A percentile compares a stretch with the other conserved stretches of the same genome.
phyloP scores from a whole-genome alignment of 2,797 vertebrate genomes.

The Podargus strigoides region DNA sequence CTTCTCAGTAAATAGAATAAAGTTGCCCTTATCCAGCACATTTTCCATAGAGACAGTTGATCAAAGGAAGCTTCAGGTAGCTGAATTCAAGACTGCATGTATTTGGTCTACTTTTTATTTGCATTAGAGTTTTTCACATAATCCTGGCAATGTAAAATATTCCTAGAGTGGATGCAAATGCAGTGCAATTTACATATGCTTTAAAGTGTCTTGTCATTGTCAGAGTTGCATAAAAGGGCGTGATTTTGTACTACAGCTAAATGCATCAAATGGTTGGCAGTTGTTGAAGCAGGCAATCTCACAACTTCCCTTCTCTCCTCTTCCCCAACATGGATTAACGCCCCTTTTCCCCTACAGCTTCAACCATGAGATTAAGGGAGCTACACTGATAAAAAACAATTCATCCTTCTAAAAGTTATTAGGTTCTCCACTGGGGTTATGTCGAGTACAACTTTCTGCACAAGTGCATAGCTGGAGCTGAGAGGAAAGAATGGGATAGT shows the following conservation, averaged over 20 bases:
- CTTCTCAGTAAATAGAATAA: neutral
- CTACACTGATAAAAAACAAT: neutral
- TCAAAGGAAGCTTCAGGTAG: neutral
- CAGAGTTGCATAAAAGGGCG: neutral
- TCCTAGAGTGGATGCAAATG: neutral
- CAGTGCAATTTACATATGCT: neutral
- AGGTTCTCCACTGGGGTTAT: neutral
- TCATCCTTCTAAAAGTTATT: neutral
- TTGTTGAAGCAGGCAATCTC: neutral
- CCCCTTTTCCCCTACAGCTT: neutral
- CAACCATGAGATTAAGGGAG: neutral
- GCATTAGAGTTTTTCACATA: neutral
- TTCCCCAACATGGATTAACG: neutral
- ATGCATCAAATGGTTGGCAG: neutral
- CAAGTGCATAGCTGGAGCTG: neutral
- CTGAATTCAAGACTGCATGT: neutral
- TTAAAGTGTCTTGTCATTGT: neutral
- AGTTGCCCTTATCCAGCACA: neutral
- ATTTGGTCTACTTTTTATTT: neutral
- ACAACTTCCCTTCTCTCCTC: neutral
- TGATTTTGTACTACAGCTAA: neutral
- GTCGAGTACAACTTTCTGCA: neutral
- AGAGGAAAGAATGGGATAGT: neutral
- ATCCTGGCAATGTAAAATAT: neutral
- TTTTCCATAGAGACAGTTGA: neutral